These are phyloP conservation scores for Cololabis saira DNA, from an alignment of 2,113 vertebrate genomes.

Conservation along the genomic window DNA sequence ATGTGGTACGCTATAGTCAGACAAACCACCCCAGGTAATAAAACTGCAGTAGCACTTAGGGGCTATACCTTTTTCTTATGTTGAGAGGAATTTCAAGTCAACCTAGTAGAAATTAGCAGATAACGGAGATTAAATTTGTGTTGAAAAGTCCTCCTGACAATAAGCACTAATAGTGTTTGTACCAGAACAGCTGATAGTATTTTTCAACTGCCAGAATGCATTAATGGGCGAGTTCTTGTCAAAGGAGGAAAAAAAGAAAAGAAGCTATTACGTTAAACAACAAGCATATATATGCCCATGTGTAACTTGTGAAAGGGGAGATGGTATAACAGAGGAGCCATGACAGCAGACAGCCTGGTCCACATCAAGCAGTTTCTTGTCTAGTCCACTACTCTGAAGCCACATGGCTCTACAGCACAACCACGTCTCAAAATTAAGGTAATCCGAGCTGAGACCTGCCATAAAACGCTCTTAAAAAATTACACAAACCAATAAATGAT, in stretches of 20 bases:
- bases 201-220: conserved; percentile 1
- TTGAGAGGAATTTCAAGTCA: conserved; percentile 63
- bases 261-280: conserved; percentile 5
- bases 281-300: neutral
- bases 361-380: conserved; percentile 73
- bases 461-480: neutral
- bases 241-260: too few species aligned
- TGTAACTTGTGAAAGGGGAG: conserved; percentile 11
- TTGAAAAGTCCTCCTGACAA: conserved; percentile 31
- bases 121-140: conserved; percentile 58
- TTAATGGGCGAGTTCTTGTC: conserved; percentile 5
- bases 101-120: conserved; percentile 65
- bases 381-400: conserved; percentile 62
- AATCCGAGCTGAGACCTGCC: conserved; percentile 15
- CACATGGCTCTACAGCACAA: conserved; percentile 40
- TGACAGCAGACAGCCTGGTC: conserved; percentile 62
- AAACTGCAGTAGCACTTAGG: conserved; percentile 72
- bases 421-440: conserved; percentile 63
- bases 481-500: neutral
- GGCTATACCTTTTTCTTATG: conserved; percentile 68
- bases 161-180: conserved; percentile 41
- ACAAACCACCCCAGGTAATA: conserved; percentile 75
- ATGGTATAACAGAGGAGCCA: conserved; percentile 53
- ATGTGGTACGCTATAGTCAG: conserved; percentile 77
- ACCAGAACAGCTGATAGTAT: conserved; percentile 15